These are phyloP conservation scores for Drosophila simulans DNA, from an alignment of 1,140 invertebrate genomes.

Conservation along the genomic window DNA sequence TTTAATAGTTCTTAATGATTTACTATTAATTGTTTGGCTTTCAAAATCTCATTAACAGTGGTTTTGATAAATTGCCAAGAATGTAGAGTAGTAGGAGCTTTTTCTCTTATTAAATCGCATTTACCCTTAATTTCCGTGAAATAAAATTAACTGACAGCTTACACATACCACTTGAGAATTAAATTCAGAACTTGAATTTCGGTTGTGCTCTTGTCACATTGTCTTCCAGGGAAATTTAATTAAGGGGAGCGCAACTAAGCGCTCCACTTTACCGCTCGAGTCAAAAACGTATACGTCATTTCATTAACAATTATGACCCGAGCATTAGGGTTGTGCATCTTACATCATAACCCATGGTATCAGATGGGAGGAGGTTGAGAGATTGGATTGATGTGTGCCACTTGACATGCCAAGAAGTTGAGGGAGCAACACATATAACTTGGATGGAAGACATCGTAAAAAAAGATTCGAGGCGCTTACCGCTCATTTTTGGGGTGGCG, in stretches of 20 bases:
- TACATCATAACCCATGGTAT: slow-evolving; percentile 21
- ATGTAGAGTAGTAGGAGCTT: background rate
- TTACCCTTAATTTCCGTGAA: slow-evolving; percentile 24
- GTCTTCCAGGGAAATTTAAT: slow-evolving; percentile 44
- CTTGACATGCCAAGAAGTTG: slow-evolving; percentile 35
- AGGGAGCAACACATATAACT: background rate
- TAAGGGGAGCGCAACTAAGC: slow-evolving; percentile 47
- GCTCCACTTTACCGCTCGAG: slow-evolving; percentile 35
- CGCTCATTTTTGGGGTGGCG: slow-evolving; percentile 36
- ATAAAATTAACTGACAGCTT: slow-evolving; percentile 42
- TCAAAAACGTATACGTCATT: slow-evolving; percentile 59
- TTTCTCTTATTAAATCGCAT: slow-evolving; percentile 15
- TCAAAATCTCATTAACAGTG: no score
- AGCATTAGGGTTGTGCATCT: slow-evolving; percentile 21
- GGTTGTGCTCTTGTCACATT: slow-evolving; percentile 13
- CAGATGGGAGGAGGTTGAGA: background rate
- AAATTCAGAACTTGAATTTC: slow-evolving; percentile 22
- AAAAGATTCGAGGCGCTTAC: slow-evolving; percentile 55
- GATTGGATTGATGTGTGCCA: slow-evolving; percentile 48
- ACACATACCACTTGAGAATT: slow-evolving; percentile 30
- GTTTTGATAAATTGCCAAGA: background rate
- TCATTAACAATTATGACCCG: slow-evolving; percentile 57
- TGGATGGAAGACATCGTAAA: slow-evolving; percentile 40
- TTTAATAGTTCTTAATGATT: no score
- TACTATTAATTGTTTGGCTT: no score